Evolutionary conservation across 2,113 vertebrate species (phyloP), one percentile per base, ranked within the genome.

Genomic region (Haemorhous mexicanus): DNA sequence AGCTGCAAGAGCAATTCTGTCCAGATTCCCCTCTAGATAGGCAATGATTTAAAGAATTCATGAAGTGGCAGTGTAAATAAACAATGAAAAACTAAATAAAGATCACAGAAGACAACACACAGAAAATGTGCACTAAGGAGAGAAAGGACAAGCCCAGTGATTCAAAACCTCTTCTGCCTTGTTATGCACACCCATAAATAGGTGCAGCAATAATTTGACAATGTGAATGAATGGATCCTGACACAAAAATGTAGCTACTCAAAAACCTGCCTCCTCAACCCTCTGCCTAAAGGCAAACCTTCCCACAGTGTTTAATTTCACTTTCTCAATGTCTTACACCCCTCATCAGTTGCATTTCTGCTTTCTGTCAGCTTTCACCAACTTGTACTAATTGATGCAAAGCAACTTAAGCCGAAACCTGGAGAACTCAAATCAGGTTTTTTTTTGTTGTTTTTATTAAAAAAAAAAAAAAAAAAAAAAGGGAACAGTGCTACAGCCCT

Each of bases 41-140:
- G 72, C 73, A 81, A 72, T 68, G 85, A 90, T 78, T 93, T 96
- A 95, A 96, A 96, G 95, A 97, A 95, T 95, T 95, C 93, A 95
- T 93, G 88, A 95, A 96, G 79, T 68, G 73, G 83, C 90, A 92
- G 72, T 50, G 86, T 96, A 97, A 96, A 96, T 93, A 96, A 96
- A 93, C 90, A 94, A 96, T 87, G 92, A 92, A 96, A 95, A 95
- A 84, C 83, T 90, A 93, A 92, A 90, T 81, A 91, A 94, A 95
- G 90, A 95, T 77, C 87, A 85, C 53, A 77, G 84, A 66, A 70
- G 69, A 49, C 2, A 4, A 56, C 58, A 84, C 35, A 61, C 14
- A 80, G 56, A 90, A 91, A 93, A 81, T 13, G 53, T 16, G 16
- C 73, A 56, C 76, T 62, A 33, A 50, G 30, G 52, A 94, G 55